Conservation (phyloP, 1,140 invertebrate genomes). For the Artemia franciscana region DNA sequence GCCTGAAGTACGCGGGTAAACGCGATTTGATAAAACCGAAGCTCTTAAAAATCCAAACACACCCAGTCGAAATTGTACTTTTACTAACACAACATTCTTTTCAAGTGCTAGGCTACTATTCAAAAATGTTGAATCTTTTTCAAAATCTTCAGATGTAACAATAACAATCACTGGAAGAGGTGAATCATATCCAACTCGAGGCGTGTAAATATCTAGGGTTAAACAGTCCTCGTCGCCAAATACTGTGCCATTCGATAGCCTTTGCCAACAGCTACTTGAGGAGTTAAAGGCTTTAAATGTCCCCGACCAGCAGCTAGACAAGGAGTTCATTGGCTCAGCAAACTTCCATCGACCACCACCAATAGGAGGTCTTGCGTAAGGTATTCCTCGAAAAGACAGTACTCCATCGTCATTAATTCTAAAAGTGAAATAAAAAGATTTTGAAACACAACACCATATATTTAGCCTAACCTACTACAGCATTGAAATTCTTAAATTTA, state of each 20-base stretch:
- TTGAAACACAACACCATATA: too few relatives aligned
- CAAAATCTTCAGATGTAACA: conserved; percentile 46
- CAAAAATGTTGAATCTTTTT: conserved; percentile 43
- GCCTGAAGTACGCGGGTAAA: conserved; percentile 28
- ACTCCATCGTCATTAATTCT: conserved; percentile 43
- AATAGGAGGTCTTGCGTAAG: conserved; percentile 54
- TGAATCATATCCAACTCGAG: conserved; percentile 39
- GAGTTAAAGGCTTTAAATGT: conserved; percentile 33
- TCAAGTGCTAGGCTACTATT: conserved; percentile 36
- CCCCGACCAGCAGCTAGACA: conserved; percentile 55
- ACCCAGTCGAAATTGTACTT: conserved; percentile 39
- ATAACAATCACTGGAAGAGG: conserved; percentile 55
- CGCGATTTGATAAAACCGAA: neutral
- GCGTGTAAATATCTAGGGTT: conserved; percentile 49
- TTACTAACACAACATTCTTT: conserved; percentile 54
- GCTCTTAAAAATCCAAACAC: conserved; percentile 6
- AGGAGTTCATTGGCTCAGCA: conserved; percentile 33
- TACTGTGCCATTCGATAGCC: conserved; percentile 33
- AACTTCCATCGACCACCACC: conserved; percentile 40
- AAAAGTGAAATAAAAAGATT: conserved; percentile 14
- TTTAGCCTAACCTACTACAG: too few relatives aligned
- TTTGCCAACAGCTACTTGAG: conserved; percentile 34
- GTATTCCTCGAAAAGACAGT: conserved; percentile 57
- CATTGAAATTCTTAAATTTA: too few relatives aligned
- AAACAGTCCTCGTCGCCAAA: conserved; percentile 52